These are phyloP conservation scores for Pissodes strobi DNA, from an alignment of 1,140 invertebrate species.

Conservation along the genomic window DNA sequence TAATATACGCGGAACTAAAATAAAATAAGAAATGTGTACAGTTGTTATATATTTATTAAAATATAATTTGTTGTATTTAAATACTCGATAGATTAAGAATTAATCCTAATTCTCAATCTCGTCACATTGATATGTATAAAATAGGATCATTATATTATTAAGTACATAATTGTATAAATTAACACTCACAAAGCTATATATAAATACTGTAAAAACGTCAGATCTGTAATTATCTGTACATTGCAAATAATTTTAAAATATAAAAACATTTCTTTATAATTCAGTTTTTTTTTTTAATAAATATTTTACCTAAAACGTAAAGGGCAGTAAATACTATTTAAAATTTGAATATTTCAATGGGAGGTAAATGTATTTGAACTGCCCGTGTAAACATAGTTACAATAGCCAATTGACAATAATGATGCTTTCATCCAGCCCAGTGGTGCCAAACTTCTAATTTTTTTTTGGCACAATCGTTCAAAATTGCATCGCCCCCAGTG, in stretches of 20 bases:
- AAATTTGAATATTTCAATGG: too few species aligned
- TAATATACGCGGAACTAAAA: too few species aligned
- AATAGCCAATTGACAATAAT: too few species aligned
- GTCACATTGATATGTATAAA: neutral
- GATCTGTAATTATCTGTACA: constrained; percentile 1
- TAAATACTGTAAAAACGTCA: neutral
- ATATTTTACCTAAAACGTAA: neutral
- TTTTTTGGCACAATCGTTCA: too few species aligned
- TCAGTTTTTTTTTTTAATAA: neutral
- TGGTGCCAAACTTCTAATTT: too few species aligned
- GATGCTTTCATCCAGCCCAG: too few species aligned
- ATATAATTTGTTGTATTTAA: neutral
- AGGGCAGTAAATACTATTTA: too few species aligned
- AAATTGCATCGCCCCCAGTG: too few species aligned
- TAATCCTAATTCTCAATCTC: neutral
- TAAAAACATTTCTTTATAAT: constrained; percentile 2
- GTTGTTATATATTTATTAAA: neutral
- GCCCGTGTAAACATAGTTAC: too few species aligned
- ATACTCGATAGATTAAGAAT: neutral
- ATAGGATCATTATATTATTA: neutral
- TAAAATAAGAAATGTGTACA: too few species aligned
- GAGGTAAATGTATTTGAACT: too few species aligned
- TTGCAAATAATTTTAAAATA: too few species aligned
- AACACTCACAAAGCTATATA: neutral
- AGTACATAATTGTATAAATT: neutral